Evolutionary conservation across 2,113 vertebrate species (phyloP).

Genomic region (Rhadina sibilatrix): DNA sequence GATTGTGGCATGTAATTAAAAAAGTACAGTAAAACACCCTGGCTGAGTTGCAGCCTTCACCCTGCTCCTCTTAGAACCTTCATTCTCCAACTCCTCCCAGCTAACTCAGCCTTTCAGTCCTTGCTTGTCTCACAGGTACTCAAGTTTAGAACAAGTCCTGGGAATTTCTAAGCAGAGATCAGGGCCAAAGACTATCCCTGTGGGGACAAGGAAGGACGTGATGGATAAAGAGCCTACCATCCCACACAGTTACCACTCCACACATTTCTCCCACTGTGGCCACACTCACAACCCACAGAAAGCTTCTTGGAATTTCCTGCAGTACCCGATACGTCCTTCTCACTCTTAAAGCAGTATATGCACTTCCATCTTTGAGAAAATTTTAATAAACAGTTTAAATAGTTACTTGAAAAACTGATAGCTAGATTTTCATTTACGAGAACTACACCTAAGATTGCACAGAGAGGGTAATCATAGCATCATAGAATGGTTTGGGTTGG

Average conservation of each 20-base stretch:
- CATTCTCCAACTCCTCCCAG: neutral
- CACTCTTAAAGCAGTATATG: neutral
- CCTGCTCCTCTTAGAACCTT: neutral
- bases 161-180: neutral
- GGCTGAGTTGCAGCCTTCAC: neutral
- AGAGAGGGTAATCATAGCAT: neutral
- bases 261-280: neutral
- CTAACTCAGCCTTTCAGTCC: neutral
- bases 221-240: neutral
- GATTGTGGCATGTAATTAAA: neutral
- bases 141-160: neutral
- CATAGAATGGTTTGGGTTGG: neutral
- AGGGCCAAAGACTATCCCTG: neutral
- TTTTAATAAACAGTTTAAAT: neutral
- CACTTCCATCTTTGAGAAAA: neutral
- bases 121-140: accelerated
- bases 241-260: neutral
- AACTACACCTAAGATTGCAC: neutral
- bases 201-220: neutral
- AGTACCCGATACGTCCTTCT: neutral
- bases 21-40: neutral
- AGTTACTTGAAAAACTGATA: neutral
- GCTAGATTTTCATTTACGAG: neutral
- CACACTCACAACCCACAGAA: neutral
- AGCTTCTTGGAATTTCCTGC: neutral